These are phyloP conservation scores for Argopecten irradians DNA, from an alignment of 1,140 invertebrate species.

Conservation along the genomic window DNA sequence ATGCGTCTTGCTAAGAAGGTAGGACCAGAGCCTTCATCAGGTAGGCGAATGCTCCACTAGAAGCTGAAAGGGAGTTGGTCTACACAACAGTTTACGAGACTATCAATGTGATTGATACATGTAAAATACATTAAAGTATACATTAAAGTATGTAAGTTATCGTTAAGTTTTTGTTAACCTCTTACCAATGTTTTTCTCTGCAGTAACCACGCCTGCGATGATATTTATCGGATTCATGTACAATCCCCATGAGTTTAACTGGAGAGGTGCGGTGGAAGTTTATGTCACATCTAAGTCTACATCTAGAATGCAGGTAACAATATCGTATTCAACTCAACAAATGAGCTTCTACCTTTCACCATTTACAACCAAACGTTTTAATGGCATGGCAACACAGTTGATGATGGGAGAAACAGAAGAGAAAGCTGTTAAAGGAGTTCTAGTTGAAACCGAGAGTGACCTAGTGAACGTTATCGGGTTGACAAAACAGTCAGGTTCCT, in stretches of 20 bases:
- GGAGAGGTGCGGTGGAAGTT: neutral
- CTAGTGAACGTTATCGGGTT: neutral
- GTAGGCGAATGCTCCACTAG: too few species aligned
- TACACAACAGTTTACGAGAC: too few species aligned
- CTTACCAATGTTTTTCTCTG: neutral
- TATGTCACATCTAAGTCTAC: neutral
- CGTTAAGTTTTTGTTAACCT: too few species aligned
- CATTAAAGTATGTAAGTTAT: too few species aligned
- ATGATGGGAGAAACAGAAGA: neutral
- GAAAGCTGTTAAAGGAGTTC: neutral
- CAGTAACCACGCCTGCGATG: neutral
- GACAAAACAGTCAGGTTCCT: neutral
- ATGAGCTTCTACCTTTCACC: neutral
- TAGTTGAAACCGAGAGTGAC: neutral
- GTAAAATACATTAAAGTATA: too few species aligned
- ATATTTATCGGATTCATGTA: neutral
- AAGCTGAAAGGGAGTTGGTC: too few species aligned
- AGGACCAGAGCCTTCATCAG: too few species aligned
- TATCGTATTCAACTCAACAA: neutral
- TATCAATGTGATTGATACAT: too few species aligned
- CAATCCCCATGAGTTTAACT: neutral
- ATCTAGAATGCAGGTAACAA: neutral
- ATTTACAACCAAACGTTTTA: neutral
- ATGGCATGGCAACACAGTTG: neutral
- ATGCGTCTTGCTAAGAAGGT: too few species aligned